These are phyloP conservation scores for Irena cyanogastra DNA, from an alignment of 2,113 vertebrate genomes.

Conservation along the genomic window DNA sequence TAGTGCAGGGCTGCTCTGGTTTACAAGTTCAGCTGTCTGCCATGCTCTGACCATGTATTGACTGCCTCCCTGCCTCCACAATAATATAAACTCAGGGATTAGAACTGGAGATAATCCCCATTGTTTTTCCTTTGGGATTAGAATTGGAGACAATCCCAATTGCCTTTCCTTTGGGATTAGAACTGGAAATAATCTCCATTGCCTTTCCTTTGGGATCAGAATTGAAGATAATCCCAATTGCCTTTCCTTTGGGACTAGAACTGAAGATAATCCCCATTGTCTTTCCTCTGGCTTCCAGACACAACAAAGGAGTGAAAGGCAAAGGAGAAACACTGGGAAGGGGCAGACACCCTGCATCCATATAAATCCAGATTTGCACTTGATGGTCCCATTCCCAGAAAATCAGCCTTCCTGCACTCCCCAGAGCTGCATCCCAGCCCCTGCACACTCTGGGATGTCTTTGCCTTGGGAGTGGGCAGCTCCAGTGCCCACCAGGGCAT, in stretches of 20 bases:
- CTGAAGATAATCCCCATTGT: rapidly evolving
- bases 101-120: not conserved
- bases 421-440: rapidly evolving
- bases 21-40: rapidly evolving
- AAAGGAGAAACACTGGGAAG: not conserved
- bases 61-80: not conserved
- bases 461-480: rapidly evolving
- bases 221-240: not conserved
- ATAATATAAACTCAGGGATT: not conserved
- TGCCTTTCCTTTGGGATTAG: too few relatives aligned
- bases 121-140: not conserved
- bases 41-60: not conserved
- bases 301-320: not conserved
- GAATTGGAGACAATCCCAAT: not conserved
- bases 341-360: rapidly evolving
- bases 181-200: not conserved
- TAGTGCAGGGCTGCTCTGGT: not conserved
- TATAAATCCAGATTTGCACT: not conserved
- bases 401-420: not conserved
- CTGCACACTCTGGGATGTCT: not conserved
- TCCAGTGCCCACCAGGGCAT: not conserved
- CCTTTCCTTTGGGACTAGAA: too few relatives aligned
- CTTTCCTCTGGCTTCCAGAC: not conserved
- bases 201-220: too few relatives aligned
- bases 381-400: not conserved